These are phyloP conservation scores for Hydropsyche betteni DNA, from an alignment of 2,888 invertebrate species.

Conservation along the genomic window DNA sequence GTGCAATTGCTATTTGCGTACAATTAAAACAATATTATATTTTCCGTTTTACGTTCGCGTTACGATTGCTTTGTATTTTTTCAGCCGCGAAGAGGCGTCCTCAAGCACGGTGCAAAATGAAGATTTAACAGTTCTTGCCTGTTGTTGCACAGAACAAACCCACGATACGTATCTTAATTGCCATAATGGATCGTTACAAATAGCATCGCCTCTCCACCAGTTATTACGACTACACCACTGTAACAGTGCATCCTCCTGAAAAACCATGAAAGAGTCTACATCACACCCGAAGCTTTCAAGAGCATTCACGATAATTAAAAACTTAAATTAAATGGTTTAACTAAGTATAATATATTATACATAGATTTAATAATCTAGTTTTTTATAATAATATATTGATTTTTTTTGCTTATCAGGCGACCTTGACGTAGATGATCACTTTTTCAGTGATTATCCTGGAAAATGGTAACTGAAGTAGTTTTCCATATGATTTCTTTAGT, in stretches of 20 bases:
- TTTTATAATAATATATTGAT: too few relatives aligned
- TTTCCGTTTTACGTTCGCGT: too few relatives aligned
- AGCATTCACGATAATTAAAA: too few relatives aligned
- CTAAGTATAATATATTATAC: too few relatives aligned
- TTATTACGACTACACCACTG: slow-evolving; percentile 30
- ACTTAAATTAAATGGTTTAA: too few relatives aligned
- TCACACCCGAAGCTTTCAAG: neutral
- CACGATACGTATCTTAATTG: slow-evolving; percentile 40
- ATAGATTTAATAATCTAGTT: too few relatives aligned
- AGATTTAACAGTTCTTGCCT: slow-evolving; percentile 17
- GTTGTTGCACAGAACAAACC: slow-evolving; percentile 25
- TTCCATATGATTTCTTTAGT: too few relatives aligned
- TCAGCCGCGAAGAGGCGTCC: neutral
- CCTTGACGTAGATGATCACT: too few relatives aligned
- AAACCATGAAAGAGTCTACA: neutral
- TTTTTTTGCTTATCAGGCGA: too few relatives aligned
- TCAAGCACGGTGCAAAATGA: slow-evolving; percentile 19
- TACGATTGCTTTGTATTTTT: too few relatives aligned
- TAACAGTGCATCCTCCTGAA: slow-evolving; percentile 23
- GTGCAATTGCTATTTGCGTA: neutral
- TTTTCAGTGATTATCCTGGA: too few relatives aligned
- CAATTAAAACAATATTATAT: slow-evolving; percentile 28
- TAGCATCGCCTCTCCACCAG: slow-evolving; percentile 37
- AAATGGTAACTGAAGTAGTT: too few relatives aligned
- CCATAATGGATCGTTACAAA: slow-evolving; percentile 40